Conservation (phyloP, 2,113 vertebrate species). For the Rhinoderma darwinii region DNA sequence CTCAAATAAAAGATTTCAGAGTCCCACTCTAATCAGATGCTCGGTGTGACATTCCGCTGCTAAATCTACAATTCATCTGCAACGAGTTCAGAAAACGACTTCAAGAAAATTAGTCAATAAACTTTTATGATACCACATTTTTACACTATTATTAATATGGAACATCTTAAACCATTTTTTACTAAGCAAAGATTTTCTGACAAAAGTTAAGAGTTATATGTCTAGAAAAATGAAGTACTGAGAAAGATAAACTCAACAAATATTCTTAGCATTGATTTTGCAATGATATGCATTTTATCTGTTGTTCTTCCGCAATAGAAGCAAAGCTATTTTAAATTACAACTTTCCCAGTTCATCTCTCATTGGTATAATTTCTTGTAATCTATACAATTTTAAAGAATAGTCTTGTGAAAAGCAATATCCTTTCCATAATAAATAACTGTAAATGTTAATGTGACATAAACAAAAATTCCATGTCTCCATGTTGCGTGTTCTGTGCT, state of each 20-base stretch:
- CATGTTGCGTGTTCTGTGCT: background rate
- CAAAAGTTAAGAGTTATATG: slow-evolving; percentile 55
- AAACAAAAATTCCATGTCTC: too few relatives aligned
- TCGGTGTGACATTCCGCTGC: slow-evolving; percentile 60
- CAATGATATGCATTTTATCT: slow-evolving; percentile 46
- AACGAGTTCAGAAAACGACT: slow-evolving; percentile 63
- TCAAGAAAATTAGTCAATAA: slow-evolving; percentile 70
- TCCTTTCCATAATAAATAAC: background rate
- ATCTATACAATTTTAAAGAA: background rate
- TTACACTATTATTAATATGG: slow-evolving; percentile 68
- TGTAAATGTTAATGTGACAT: background rate
- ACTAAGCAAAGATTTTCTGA: slow-evolving; percentile 62
- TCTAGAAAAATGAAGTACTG: slow-evolving; percentile 51
- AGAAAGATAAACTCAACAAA: slow-evolving; percentile 53
- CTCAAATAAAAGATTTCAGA: background rate
- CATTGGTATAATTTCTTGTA: background rate
- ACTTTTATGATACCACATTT: slow-evolving; percentile 64
- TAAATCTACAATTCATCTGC: slow-evolving; percentile 62
- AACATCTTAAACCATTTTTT: slow-evolving; percentile 64
- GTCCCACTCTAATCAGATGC: background rate
- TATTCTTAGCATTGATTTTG: slow-evolving; percentile 55
- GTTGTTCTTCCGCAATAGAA: slow-evolving; percentile 42
- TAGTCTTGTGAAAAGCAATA: background rate
- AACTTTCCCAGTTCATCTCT: slow-evolving; percentile 3
- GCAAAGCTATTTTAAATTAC: slow-evolving; percentile 38